phyloP scores from a whole-genome alignment of 2,113 vertebrate genomes.

The Seriola dumerili region DNA sequence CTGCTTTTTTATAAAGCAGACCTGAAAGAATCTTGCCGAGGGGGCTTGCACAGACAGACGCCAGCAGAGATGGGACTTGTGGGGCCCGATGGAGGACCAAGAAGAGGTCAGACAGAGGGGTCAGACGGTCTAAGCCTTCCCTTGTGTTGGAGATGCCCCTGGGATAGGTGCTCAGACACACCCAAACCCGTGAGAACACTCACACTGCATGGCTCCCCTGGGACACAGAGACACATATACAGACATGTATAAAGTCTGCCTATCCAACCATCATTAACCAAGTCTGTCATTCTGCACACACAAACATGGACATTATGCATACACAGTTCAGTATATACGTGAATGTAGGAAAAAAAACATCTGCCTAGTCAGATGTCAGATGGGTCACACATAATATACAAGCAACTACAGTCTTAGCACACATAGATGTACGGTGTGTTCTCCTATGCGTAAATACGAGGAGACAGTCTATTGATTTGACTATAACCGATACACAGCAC shows the following conservation, averaged over 20 bases:
- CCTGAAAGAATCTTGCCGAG: slow-evolving; percentile 62
- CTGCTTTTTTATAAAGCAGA: slow-evolving; percentile 35
- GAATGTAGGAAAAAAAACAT: slow-evolving; percentile 1
- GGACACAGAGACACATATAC: slow-evolving; percentile 34
- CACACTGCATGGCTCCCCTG: slow-evolving; percentile 47
- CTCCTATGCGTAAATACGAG: neutral
- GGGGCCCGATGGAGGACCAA: slow-evolving; percentile 44
- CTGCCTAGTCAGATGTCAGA: neutral
- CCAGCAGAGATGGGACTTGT: slow-evolving; percentile 20
- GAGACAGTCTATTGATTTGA: slow-evolving; percentile 33
- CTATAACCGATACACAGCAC: neutral
- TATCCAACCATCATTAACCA: slow-evolving; percentile 53
- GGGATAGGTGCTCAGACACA: slow-evolving; percentile 63
- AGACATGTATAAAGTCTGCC: slow-evolving; percentile 35
- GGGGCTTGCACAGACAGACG: slow-evolving; percentile 37
- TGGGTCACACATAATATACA: neutral
- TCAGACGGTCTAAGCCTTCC: slow-evolving; percentile 70
- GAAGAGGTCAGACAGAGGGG: slow-evolving; percentile 64
- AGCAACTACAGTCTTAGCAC: neutral
- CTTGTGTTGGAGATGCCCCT: slow-evolving; percentile 54
- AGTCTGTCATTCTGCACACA: slow-evolving; percentile 24
- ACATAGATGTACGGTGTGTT: neutral
- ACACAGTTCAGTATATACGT: neutral
- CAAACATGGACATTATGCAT: neutral
- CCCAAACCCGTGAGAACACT: slow-evolving; percentile 72